Percentiles rank a stretch among this genome's conserved stretches.
Conservation (phyloP, 2,113 vertebrate species). For the Callithrix jacchus region DNA sequence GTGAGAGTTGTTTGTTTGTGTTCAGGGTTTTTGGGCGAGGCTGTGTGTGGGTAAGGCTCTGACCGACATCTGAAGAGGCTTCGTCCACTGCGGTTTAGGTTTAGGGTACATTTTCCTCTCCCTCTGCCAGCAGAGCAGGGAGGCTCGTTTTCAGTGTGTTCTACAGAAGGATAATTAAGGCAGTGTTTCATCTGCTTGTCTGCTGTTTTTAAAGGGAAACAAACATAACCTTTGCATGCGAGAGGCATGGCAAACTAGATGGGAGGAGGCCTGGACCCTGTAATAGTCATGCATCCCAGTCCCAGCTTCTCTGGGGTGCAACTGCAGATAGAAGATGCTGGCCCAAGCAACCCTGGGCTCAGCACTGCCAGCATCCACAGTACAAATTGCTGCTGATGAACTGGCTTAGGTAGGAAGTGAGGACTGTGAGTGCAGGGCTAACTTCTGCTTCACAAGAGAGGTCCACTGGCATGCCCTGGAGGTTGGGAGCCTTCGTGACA, state of each 20-base stretch:
- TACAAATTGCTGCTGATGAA: fast-evolving
- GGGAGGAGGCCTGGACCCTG: fast-evolving
- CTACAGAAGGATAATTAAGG: background rate
- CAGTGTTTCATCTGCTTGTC: background rate
- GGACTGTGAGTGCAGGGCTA: fast-evolving
- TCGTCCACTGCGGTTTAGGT: fast-evolving
- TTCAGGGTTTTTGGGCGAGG: background rate
- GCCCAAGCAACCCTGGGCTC: fast-evolving
- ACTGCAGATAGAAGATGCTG: fast-evolving
- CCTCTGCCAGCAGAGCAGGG: background rate
- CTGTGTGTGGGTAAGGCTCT: background rate
- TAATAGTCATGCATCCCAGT: fast-evolving
- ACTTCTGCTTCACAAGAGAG: fast-evolving
- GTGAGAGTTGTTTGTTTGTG: background rate
- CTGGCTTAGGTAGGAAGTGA: background rate
- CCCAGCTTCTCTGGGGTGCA: fast-evolving
- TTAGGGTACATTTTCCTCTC: background rate
- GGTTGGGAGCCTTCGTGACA: fast-evolving
- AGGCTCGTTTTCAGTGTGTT: fast-evolving
- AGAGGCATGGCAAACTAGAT: fast-evolving
- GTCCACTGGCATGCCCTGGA: fast-evolving
- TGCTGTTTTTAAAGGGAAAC: background rate
- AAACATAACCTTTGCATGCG: too few relatives aligned
- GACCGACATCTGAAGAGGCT: background rate
- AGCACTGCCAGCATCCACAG: fast-evolving